A percentile compares a stretch with the other conserved stretches of the same genome.
Conservation (phyloP, 2,888 invertebrate genomes). For the Syritta pipiens region DNA sequence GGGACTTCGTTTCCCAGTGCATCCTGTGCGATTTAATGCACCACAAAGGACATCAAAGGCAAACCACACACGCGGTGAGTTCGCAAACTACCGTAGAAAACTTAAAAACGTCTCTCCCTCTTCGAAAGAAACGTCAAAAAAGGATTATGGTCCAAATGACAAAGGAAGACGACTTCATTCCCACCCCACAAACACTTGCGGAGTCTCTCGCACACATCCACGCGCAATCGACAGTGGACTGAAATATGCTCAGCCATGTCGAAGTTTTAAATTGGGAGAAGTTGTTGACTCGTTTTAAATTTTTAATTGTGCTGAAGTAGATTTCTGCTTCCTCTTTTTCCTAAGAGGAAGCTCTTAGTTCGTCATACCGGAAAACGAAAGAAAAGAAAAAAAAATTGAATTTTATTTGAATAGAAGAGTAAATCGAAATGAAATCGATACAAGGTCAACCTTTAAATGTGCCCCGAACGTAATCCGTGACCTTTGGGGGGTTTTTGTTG, state of each 20-base stretch:
- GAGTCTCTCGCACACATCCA: not conserved
- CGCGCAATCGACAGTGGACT: not conserved
- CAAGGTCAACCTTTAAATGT: constrained; percentile 18
- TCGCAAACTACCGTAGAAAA: too few species aligned
- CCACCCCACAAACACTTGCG: too few species aligned
- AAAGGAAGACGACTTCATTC: not conserved
- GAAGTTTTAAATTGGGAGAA: constrained; percentile 47
- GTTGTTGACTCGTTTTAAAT: constrained; percentile 52
- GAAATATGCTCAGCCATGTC: constrained; percentile 40
- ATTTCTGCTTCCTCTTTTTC: constrained; percentile 11
- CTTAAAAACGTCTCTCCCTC: too few species aligned
- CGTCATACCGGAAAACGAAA: not conserved
- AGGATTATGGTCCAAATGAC: too few species aligned
- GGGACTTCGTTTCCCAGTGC: too few species aligned
- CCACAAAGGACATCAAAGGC: too few species aligned
- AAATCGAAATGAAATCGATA: constrained; percentile 16
- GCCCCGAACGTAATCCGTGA: not conserved
- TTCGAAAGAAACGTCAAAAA: too few species aligned
- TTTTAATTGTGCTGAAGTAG: constrained; percentile 51
- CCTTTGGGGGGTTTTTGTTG: not conserved
- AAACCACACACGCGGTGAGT: too few species aligned
- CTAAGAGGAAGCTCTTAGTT: not conserved
- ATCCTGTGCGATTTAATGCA: too few species aligned
- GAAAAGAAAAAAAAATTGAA: not conserved
- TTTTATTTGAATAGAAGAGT: constrained; percentile 2